Evolutionary conservation across 2,113 vertebrate species (phyloP), one percentile per base, ranked within the genome.

Genomic region (Xyliphius kryptos): DNA sequence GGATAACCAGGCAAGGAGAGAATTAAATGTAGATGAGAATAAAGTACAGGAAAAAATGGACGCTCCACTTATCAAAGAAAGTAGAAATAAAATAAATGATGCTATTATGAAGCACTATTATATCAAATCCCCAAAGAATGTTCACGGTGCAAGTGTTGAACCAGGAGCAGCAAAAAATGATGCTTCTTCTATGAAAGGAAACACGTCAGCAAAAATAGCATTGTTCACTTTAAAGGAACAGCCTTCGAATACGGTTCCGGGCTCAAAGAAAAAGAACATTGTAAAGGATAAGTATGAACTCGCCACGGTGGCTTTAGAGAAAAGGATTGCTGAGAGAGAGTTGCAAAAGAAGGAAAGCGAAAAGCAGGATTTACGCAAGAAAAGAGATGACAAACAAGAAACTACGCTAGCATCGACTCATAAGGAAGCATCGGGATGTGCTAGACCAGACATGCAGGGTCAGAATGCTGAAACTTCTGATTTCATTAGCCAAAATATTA

Each of bases 231-330:
- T 75, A 41, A 82, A 62, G 67, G 81, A 83, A 54, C 74, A 73
- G 19, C 65, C 66, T 15, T 63, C 11, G 15, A 79, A 75, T 47
- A 66, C 57, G 2, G 63, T 77, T 7, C 10, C 6, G 1, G 69
- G 67, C 2, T 5, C 56, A 38, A 81, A 76, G 61, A 47, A 68
- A 22, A 80, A 80, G 36, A 57, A 26, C 20, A 16, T 9, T 74
- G 77, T 10, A 66, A 75, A 4, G 41, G 74, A 80, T 50, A 85
- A 85, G 65, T 84, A 81, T 37, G 81, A 81, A 70, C 79, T 67
- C 73, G 84, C 83, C 15, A 86, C 82, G 66, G 76, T 81, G 73
- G 83, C 85, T 0, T 76, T 87, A 5, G 84, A 86, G 61, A 12
- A 85, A 58, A 77, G 83, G 14, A 86, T 85, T n/a, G n/a, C n/a